These are phyloP conservation scores for Dendrophyllia cribrosa DNA, from an alignment of 64 coral and sea anemone genomes.

Conservation along the genomic window DNA sequence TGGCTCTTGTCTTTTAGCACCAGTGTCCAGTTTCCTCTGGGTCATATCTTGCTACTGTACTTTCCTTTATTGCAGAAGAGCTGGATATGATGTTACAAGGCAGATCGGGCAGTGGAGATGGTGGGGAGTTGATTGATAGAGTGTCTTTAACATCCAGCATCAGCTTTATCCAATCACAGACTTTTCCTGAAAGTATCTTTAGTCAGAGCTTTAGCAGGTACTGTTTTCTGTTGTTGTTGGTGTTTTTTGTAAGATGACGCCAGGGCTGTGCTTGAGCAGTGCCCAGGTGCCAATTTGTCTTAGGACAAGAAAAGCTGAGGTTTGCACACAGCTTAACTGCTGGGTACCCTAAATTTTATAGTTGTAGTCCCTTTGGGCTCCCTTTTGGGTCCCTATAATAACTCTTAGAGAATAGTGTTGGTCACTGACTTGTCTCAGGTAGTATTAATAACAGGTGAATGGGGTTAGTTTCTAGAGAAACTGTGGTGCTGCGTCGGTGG, in stretches of 20 bases:
- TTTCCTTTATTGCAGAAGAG: slow-evolving; percentile 41
- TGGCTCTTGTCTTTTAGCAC: not conserved
- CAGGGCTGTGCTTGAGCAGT: no score
- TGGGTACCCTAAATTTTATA: no score
- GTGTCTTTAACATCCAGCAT: slow-evolving; percentile 87
- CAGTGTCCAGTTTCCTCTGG: not conserved
- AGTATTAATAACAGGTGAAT: no score
- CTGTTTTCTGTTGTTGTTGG: not conserved
- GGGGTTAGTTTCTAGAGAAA: no score
- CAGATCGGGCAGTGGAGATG: slow-evolving; percentile 89
- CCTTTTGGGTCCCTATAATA: no score
- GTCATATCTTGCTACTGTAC: not conserved
- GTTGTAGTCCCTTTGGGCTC: no score
- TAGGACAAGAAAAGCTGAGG: no score
- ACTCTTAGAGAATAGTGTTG: no score
- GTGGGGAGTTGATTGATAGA: slow-evolving; percentile 94
- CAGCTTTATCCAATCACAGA: slow-evolving; percentile 94
- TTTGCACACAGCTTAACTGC: no score
- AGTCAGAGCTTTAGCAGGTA: slow-evolving; percentile 94
- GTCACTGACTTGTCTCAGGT: no score
- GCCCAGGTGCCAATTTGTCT: no score
- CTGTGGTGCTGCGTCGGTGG: no score
- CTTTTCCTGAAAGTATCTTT: slow-evolving; percentile 91
- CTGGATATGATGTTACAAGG: slow-evolving; percentile 82
- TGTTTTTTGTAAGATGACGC: not conserved